These are phyloP conservation scores for Stenichneumon culpator DNA, from an alignment of 2,888 invertebrate species.

Conservation along the genomic window DNA sequence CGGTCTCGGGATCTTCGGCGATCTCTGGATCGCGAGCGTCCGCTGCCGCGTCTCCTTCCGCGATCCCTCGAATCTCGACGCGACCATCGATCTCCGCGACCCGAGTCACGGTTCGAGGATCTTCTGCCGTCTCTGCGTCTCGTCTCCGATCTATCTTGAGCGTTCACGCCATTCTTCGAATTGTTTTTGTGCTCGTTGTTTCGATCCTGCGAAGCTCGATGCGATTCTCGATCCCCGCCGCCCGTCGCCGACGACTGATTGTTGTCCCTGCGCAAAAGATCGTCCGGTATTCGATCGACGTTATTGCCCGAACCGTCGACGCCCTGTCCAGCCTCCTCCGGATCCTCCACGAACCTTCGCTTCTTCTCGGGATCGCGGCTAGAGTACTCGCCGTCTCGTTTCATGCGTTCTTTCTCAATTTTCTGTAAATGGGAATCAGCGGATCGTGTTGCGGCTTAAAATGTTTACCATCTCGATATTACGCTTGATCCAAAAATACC, in stretches of 20 bases:
- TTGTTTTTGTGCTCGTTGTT: conserved; percentile 60
- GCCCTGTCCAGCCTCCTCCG: conserved; percentile 74
- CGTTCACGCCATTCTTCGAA: conserved; percentile 69
- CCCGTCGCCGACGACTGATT: conserved; percentile 35
- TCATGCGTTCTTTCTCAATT: conserved; percentile 83
- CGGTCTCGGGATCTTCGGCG: conserved; percentile 79
- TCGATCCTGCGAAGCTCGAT: conserved; percentile 51
- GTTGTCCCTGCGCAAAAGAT: conserved; percentile 54
- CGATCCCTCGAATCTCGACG: conserved; percentile 78
- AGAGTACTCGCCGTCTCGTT: conserved; percentile 88
- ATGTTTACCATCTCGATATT: not conserved
- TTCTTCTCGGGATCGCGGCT: conserved; percentile 85
- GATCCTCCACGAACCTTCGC: conserved; percentile 85
- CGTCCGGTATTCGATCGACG: conserved; percentile 62
- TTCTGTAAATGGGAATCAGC: conserved; percentile 71
- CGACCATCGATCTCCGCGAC: conserved; percentile 72
- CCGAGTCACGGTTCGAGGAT: conserved; percentile 71
- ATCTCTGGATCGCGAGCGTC: conserved; percentile 80
- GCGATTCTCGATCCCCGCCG: conserved; percentile 21
- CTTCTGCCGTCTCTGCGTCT: conserved; percentile 69
- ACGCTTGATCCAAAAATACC: conserved; percentile 81
- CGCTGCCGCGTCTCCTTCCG: conserved; percentile 74
- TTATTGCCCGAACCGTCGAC: conserved; percentile 50
- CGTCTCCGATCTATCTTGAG: conserved; percentile 69
- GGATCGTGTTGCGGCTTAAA: not conserved